Evolutionary conservation across 2,113 vertebrate species (phyloP).

Genomic region (Corythaixoides concolor): DNA sequence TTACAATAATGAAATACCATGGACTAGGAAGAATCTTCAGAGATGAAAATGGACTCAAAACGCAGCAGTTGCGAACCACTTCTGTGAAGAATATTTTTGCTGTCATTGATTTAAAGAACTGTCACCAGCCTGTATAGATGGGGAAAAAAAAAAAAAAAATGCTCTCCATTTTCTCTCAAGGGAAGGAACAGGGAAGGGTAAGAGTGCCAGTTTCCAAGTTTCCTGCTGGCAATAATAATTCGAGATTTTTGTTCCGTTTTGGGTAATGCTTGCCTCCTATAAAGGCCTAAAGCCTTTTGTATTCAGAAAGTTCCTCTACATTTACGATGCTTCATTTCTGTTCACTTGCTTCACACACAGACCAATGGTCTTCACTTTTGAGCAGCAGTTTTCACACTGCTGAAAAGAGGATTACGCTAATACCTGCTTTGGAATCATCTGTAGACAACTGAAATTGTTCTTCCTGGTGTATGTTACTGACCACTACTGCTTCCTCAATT

Average conservation of each 20-base stretch:
- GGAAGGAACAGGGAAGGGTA: not conserved
- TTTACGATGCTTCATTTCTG: not conserved
- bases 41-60: not conserved
- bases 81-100: not conserved
- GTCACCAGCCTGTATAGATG: not conserved
- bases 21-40: not conserved
- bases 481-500: not conserved
- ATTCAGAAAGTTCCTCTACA: not conserved
- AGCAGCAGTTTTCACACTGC: not conserved
- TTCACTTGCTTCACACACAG: not conserved
- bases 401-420: not conserved
- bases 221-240: not conserved
- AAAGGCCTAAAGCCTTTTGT: not conserved
- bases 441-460: not conserved
- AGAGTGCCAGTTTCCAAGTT: not conserved
- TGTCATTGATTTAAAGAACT: not conserved
- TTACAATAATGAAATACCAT: not conserved
- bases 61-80: not conserved
- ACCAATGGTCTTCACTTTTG: not conserved
- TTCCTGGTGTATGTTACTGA: not conserved
- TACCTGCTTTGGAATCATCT: not conserved
- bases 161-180: not conserved
- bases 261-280: not conserved
- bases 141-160: not conserved
- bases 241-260: not conserved